Evolutionary conservation across 2,888 invertebrate species (phyloP).

Genomic region (Meteorus cinctellus): DNA sequence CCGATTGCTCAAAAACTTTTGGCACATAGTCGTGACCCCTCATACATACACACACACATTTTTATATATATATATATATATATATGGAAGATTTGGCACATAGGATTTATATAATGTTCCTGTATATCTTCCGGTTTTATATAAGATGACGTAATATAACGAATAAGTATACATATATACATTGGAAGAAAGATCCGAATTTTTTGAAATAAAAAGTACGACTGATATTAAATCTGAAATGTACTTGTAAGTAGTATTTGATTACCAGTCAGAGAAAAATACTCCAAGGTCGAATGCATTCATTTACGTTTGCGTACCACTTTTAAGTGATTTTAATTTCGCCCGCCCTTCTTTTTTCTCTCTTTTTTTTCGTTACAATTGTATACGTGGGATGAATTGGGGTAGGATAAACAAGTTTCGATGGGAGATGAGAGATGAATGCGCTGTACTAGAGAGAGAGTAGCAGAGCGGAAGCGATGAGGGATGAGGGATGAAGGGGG

Average conservation of each 20-base stretch:
- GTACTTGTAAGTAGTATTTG: too few relatives aligned
- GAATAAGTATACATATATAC: slow-evolving; percentile 6
- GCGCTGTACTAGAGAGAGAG: slow-evolving; percentile 11
- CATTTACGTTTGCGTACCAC: neutral
- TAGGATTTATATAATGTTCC: slow-evolving; percentile 1
- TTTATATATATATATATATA: neutral
- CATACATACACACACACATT: neutral
- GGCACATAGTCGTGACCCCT: slow-evolving; percentile 40
- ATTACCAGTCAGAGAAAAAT: too few relatives aligned
- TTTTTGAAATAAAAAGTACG: neutral
- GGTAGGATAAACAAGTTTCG: slow-evolving; percentile 32
- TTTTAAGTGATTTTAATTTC: slow-evolving; percentile 15
- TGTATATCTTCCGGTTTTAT: slow-evolving; percentile 14
- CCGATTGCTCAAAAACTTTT: slow-evolving; percentile 42
- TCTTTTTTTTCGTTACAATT: slow-evolving; percentile 6
- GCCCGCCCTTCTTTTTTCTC: neutral
- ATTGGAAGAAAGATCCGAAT: neutral
- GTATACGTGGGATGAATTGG: neutral
- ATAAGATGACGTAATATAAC: slow-evolving; percentile 8
- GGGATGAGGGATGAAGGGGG: slow-evolving; percentile 21
- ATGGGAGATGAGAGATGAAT: slow-evolving; percentile 7
- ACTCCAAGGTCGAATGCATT: neutral
- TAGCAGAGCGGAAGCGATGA: neutral
- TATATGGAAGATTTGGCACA: slow-evolving; percentile 19
- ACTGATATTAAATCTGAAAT: neutral